A percentile compares a stretch with the other conserved stretches of the same genome.
Conservation (phyloP, 2,888 invertebrate genomes). For the Gari tellinella region DNA sequence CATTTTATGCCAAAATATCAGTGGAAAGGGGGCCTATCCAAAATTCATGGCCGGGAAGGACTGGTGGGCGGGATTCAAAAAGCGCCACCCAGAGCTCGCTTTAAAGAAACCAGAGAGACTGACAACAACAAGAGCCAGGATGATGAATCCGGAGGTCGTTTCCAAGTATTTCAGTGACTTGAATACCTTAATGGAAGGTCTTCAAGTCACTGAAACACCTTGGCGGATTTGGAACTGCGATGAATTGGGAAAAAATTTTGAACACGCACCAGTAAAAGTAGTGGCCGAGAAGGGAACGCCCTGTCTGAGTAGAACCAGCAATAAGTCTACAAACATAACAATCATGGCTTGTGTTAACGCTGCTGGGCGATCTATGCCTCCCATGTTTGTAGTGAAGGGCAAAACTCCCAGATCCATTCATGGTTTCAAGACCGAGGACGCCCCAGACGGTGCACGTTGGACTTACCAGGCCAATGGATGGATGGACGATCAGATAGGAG, state of each 20-base stretch:
- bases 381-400: conserved; percentile 54
- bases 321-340: not conserved
- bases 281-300: too few relatives aligned
- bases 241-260: too few relatives aligned
- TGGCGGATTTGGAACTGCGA: not conserved
- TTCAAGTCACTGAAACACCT: not conserved
- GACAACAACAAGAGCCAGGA: not conserved
- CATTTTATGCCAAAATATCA: not conserved
- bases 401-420: conserved; percentile 51
- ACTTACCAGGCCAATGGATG: too few relatives aligned
- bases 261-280: too few relatives aligned
- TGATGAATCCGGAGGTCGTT: conserved; percentile 4
- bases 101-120: conserved; percentile 8
- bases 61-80: conserved; percentile 6
- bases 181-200: not conserved
- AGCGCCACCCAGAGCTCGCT: not conserved
- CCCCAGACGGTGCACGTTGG: not conserved
- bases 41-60: not conserved
- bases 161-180: too few relatives aligned
- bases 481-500: too few relatives aligned
- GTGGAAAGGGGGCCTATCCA: not conserved
- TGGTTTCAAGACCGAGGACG: conserved; percentile 40
- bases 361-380: not conserved
- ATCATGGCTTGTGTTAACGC: conserved; percentile 3
- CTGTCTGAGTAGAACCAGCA: too few relatives aligned